Conservation (phyloP, 2,888 invertebrate genomes). For the Cyrtodaria siliqua region DNA sequence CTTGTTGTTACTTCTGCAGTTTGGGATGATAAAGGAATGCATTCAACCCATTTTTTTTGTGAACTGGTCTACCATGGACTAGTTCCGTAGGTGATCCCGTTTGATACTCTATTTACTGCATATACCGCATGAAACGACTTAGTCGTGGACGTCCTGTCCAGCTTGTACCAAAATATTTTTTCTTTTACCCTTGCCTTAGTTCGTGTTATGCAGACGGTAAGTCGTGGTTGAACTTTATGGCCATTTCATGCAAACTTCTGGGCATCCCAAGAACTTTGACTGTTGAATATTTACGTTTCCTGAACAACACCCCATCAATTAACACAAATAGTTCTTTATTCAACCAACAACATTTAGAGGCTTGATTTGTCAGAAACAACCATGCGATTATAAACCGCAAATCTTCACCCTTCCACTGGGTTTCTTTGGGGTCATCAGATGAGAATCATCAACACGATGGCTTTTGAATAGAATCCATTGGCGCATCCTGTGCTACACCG, state of each 20-base stretch:
- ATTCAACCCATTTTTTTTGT: too few relatives aligned
- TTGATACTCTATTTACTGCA: constrained; percentile 87
- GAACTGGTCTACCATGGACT: too few relatives aligned
- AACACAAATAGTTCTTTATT: not conserved
- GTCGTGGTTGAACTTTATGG: constrained; percentile 32
- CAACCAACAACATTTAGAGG: not conserved
- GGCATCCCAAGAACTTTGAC: constrained; percentile 25
- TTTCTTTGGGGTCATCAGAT: too few relatives aligned
- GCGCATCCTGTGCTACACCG: too few relatives aligned
- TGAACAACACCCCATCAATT: constrained; percentile 2
- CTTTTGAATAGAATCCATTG: too few relatives aligned
- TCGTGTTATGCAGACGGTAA: constrained; percentile 41
- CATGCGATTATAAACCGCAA: too few relatives aligned
- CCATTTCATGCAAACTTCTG: constrained; percentile 7
- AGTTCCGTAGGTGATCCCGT: too few relatives aligned
- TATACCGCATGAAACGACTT: constrained; percentile 21
- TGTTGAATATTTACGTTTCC: not conserved
- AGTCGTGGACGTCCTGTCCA: constrained; percentile 20
- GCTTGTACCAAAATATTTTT: constrained; percentile 44
- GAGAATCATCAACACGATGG: too few relatives aligned
- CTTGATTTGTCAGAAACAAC: too few relatives aligned
- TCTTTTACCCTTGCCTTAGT: constrained; percentile 33
- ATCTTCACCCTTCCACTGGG: too few relatives aligned
- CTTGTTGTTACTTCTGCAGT: too few relatives aligned
- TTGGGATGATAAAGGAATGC: too few relatives aligned